Conservation (phyloP, 2,113 vertebrate genomes). For the Dicaeum eximium region DNA sequence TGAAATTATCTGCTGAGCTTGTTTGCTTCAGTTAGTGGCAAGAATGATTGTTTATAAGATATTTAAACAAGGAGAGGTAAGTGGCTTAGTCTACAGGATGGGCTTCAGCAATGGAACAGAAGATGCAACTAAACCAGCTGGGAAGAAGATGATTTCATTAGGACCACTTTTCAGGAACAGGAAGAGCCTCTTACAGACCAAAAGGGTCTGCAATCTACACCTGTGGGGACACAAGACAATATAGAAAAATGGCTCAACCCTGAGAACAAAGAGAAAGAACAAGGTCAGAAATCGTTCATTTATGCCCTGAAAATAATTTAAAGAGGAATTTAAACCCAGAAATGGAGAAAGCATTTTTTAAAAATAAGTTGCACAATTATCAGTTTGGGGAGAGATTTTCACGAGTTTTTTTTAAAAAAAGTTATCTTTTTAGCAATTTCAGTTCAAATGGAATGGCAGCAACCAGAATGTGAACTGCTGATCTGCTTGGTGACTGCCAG, state of each 20-base stretch:
- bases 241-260: not conserved
- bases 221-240: not conserved
- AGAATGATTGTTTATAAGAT: not conserved
- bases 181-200: not conserved
- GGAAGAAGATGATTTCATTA: not conserved
- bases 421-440: not conserved
- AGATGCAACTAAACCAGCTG: not conserved
- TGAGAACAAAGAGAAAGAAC: not conserved
- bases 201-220: not conserved
- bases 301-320: not conserved
- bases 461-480: not conserved
- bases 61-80: not conserved
- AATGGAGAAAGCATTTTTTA: not conserved
- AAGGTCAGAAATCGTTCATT: not conserved
- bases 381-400: accelerated
- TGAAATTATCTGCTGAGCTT: not conserved
- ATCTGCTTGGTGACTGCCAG: not conserved
- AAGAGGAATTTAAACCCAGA: not conserved
- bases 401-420: not conserved
- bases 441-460: not conserved
- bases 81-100: not conserved
- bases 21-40: not conserved
- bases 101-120: not conserved
- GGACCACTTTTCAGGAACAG: not conserved
- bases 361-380: not conserved